These are phyloP conservation scores for Drosophila punjabiensis DNA, from an alignment of 1,140 invertebrate genomes.

Conservation along the genomic window DNA sequence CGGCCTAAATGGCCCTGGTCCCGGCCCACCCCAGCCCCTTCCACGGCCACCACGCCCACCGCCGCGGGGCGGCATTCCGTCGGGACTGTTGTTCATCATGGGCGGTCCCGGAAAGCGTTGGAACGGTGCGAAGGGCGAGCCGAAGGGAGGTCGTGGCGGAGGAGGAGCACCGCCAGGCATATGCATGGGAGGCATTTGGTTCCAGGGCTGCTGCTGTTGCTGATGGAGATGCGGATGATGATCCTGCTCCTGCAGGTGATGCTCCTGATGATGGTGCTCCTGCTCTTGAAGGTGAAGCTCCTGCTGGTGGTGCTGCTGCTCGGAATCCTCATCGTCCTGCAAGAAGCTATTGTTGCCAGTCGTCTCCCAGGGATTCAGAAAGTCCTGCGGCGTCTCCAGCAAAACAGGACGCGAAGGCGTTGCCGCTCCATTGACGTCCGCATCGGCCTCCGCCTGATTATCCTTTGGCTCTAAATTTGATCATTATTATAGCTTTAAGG, in stretches of 20 bases:
- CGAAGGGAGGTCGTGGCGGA: conserved; percentile 65
- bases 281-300: conserved; percentile 41
- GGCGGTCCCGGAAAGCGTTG: conserved; percentile 52
- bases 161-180: conserved; percentile 59
- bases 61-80: conserved; percentile 55
- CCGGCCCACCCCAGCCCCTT: conserved; percentile 57
- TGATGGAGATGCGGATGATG: conserved; percentile 49
- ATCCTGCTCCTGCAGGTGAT: conserved; percentile 60
- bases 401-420: conserved; percentile 65
- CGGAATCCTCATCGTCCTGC: conserved; percentile 56
- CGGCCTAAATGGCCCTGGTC: conserved; percentile 64
- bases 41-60: conserved; percentile 66
- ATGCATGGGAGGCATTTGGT: conserved; percentile 69
- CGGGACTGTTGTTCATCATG: conserved; percentile 57
- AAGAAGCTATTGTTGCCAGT: conserved; percentile 56
- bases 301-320: conserved; percentile 54
- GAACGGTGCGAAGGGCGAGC: conserved; percentile 55
- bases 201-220: conserved; percentile 65
- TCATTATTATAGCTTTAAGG: background rate
- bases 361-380: conserved; percentile 67
- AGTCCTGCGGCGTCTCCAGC: conserved; percentile 76
- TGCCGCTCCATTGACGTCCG: conserved; percentile 53
- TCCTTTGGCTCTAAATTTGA: conserved; percentile 56
- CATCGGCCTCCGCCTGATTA: conserved; percentile 36
- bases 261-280: conserved; percentile 55